Evolutionary conservation across 2,888 invertebrate genomes (phyloP).

Genomic region (Ormyrus pomaceus): DNA sequence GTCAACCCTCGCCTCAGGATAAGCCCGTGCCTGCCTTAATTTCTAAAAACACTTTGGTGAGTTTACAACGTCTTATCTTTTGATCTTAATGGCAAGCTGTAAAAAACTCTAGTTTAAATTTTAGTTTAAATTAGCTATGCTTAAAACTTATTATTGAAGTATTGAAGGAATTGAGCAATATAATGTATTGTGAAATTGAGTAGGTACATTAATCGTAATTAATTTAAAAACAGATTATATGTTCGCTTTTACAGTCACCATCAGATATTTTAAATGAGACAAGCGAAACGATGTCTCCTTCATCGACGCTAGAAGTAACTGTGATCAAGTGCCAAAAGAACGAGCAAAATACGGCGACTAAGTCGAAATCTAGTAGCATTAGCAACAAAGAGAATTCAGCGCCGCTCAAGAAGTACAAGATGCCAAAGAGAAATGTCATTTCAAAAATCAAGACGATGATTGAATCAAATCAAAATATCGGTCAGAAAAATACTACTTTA

Average conservation of each 20-base stretch:
- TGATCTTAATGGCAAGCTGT: not conserved
- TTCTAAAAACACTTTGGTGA: conserved; percentile 63
- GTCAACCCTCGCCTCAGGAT: conserved; percentile 72
- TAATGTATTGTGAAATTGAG: too few relatives aligned
- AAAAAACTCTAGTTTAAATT: not conserved
- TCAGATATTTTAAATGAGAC: conserved; percentile 59
- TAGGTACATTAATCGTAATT: too few relatives aligned
- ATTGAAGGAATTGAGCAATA: too few relatives aligned
- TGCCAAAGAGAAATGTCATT: conserved; percentile 86
- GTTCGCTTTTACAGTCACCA: conserved; percentile 40
- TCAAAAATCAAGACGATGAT: conserved; percentile 87
- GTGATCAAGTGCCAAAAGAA: conserved; percentile 64
- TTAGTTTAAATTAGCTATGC: not conserved
- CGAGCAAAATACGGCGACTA: conserved; percentile 59
- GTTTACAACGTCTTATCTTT: not conserved
- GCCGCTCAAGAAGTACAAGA: conserved; percentile 83
- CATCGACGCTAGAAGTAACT: conserved; percentile 63
- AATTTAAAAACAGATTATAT: not conserved
- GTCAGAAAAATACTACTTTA: conserved; percentile 32
- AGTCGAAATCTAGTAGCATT: conserved; percentile 57
- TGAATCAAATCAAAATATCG: conserved; percentile 76
- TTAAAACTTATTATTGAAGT: too few relatives aligned
- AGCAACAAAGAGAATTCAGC: conserved; percentile 64
- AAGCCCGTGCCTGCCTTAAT: conserved; percentile 69
- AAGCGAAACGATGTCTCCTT: conserved; percentile 60